phyloP scores from a whole-genome alignment of 2,797 vertebrate species.

The Channa striata region DNA sequence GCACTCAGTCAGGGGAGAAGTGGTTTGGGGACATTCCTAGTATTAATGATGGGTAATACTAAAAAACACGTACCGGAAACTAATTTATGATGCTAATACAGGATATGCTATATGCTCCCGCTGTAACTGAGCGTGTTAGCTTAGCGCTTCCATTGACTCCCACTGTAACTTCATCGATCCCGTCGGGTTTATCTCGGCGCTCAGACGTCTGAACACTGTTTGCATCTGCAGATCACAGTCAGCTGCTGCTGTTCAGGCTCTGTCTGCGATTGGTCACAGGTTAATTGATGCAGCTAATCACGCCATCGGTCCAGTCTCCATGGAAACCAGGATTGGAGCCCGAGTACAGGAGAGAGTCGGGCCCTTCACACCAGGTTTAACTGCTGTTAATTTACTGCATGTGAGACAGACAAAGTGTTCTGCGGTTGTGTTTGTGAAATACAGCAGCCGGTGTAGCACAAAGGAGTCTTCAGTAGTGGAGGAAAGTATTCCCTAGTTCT shows the following conservation, averaged over 20 bases:
- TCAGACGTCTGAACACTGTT: slow-evolving; percentile 24
- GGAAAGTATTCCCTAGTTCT: too few species aligned
- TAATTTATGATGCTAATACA: slow-evolving; percentile 1
- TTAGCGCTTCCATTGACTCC: neutral
- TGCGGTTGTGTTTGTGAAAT: slow-evolving; percentile 8
- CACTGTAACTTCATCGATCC: neutral
- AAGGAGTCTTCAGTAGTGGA: neutral
- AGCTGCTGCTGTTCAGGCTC: slow-evolving; percentile 38
- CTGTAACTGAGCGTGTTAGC: slow-evolving; percentile 1
- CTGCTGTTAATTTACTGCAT: slow-evolving; percentile 21
- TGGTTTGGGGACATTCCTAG: too few species aligned
- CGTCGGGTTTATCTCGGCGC: neutral
- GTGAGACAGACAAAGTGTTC: slow-evolving; percentile 10
- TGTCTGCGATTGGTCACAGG: slow-evolving; percentile 65
- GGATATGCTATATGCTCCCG: neutral
- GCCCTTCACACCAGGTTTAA: slow-evolving; percentile 31
- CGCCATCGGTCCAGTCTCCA: slow-evolving; percentile 67
- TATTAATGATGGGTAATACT: too few species aligned
- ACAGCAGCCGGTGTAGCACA: neutral
- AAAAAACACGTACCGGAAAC: slow-evolving; percentile 6
- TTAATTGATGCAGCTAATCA: slow-evolving; percentile 74
- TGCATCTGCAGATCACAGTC: slow-evolving; percentile 48
- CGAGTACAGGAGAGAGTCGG: slow-evolving; percentile 34
- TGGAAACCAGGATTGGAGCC: slow-evolving; percentile 62
- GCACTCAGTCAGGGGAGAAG: too few species aligned